A percentile compares a stretch with the other conserved stretches of the same genome.
phyloP scores from a whole-genome alignment of 2,797 vertebrate genomes.

The Parauchenoglanis punctatus region DNA sequence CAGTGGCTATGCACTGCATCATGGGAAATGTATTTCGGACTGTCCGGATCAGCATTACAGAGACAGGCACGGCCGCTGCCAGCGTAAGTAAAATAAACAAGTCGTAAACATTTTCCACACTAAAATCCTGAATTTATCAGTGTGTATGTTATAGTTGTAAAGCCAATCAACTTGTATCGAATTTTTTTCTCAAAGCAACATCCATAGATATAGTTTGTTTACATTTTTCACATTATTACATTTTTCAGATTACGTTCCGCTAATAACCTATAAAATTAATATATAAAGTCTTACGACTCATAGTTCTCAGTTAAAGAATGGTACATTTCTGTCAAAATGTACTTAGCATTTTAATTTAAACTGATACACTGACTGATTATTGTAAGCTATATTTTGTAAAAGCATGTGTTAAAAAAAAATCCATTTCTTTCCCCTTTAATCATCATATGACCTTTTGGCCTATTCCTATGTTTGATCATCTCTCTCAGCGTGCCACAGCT shows the following conservation, averaged over 20 bases:
- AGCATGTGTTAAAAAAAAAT: background rate
- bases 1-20: slow-evolving; percentile 73
- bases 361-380: background rate
- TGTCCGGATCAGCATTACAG: slow-evolving; percentile 82
- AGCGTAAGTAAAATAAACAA: slow-evolving; percentile 70
- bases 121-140: background rate
- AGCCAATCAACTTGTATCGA: background rate
- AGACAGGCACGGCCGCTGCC: slow-evolving; percentile 74
- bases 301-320: background rate
- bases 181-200: background rate
- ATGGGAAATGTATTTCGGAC: slow-evolving; percentile 78
- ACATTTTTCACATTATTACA: slow-evolving; percentile 1
- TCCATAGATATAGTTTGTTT: background rate
- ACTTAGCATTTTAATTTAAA: background rate
- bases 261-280: background rate
- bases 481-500: slow-evolving; percentile 82
- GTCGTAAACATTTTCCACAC: too few relatives aligned
- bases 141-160: background rate
- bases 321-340: background rate
- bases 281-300: background rate
- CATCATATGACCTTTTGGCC: background rate
- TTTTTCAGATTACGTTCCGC: background rate
- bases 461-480: background rate
- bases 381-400: background rate
- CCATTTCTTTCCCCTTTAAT: background rate